phyloP scores from a whole-genome alignment of 2,888 invertebrate species.

The Orchesella flavescens region DNA sequence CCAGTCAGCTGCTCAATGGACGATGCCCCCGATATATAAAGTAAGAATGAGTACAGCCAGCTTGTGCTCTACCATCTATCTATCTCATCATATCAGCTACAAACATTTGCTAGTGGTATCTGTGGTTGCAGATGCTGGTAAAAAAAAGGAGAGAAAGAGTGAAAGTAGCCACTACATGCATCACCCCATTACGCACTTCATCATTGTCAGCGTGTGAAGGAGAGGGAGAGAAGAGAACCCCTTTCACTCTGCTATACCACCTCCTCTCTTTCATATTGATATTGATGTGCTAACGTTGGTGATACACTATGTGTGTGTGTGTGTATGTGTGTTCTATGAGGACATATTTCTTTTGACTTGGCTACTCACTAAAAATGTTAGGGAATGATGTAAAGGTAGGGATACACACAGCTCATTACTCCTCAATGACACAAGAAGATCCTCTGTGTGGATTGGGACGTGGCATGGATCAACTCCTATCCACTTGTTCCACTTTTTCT shows the following conservation, averaged over 20 bases:
- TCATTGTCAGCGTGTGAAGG: slow-evolving; percentile 45
- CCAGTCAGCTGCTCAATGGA: slow-evolving; percentile 1
- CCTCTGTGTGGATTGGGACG: slow-evolving; percentile 4
- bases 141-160: background rate
- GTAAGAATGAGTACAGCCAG: background rate
- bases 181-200: slow-evolving; percentile 60
- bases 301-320: too few relatives aligned
- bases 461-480: background rate
- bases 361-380: background rate
- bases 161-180: slow-evolving; percentile 35
- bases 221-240: slow-evolving; percentile 7
- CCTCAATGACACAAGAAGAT: slow-evolving; percentile 21
- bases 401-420: slow-evolving; percentile 33
- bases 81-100: background rate
- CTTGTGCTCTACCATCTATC: background rate
- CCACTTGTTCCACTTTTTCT: background rate
- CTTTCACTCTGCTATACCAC: slow-evolving; percentile 12
- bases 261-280: background rate
- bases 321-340: too few relatives aligned
- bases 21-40: background rate
- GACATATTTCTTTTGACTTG: too few relatives aligned
- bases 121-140: too few relatives aligned
- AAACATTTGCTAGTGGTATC: too few relatives aligned
- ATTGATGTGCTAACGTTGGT: too few relatives aligned
- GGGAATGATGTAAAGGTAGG: background rate